Evolutionary conservation across 2,113 vertebrate species (phyloP), one percentile per base, ranked within the genome.

Genomic region (Catharus bicknelli): DNA sequence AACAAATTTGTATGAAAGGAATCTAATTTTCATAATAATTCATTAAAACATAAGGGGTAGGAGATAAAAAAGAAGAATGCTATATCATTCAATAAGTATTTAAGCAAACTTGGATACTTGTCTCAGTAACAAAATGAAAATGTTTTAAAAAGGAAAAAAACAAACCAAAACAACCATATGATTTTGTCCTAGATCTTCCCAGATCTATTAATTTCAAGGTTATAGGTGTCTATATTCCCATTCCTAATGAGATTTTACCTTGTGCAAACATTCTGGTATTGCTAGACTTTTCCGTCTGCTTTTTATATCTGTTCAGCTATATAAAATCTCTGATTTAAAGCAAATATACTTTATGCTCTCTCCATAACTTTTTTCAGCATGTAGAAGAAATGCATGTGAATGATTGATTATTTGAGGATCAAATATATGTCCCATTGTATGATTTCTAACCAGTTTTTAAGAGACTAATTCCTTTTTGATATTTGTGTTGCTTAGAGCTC

Each of bases 401-500:
- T 84, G 90, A 92, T 74, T 81, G 81, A 95, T 94, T 94, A 73
- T 86, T 79, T 80, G 58, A 70, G 32, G 43, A 74, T 82, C 43
- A 84, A 47, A 68, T 82, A 57, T 53, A 10, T 42, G 48, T 53
- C 54, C 29, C 25, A 58, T 42, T 73, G 72, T 74, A 47, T 83
- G 79, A 94, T 90, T 95, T 93, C 90, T 86, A 83, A 38, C 26
- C 68, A 50, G 13, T 82, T 92, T 93, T 93, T 89, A 83, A 82
- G 81, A 92, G 40, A 87, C 48, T 54, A 88, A 95, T 88, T 86
- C 77, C 36, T 94, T 95, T 96, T 90, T 95, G 88, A 95, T 96
- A 88, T 95, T 92, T 54, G 10, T 67, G 79, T 90, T 94, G 64
- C 61, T 90, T 62, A 72, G 86, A 86, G 67, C 70, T 96, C 63